Base-by-base conservation (phyloP, 64 coral and sea anemone species). In the Porites australiensis region DNA sequence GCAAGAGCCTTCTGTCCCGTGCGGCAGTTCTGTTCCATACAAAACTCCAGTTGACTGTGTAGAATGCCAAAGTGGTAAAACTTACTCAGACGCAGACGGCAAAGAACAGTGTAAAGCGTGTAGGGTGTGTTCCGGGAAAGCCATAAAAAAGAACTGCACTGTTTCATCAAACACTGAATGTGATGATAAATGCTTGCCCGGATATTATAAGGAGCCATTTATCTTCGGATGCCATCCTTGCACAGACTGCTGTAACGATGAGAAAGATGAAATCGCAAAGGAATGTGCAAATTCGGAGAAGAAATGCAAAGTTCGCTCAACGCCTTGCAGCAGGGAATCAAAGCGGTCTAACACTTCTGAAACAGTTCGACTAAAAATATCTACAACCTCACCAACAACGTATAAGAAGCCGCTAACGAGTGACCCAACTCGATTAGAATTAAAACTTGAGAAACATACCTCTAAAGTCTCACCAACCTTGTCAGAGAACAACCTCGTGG, bases 161-260 rank as follows among this genome's bases (percentile, higher is more conserved):
- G 11, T 49, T 2, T 44, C 59, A 47, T 7, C 49, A 10, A 79
- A 93, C 27, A 77, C 82, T 22, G 51, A 19, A 0, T 93, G 91
- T 55, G 75, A 47, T 15, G 19, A 69, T 8, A 58, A 51, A 4
- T 93, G 91, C 64, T 14, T 54, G 0, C 2, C 6, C 1, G 91
- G 91, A 6, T 93, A 65, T 86, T 93, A 93, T 13, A 43, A n/a
- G 4, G 70, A 44, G 57, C 50, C 72, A 13, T 67, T 93, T 5
- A 76, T 62, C 37, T 62, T 23, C 7, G 59, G 66, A 15, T 93
- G 91, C 50, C 62, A 66, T 13, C 64, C 21, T 19, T 93, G 91
- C 19, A 49, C 82, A 9, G 21, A 85, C 50, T 93, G 91, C 66
- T 93, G 91, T 21, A 12, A 47, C 3, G 82, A 92, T 54, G 77